Conservation (phyloP, 2,797 vertebrate species). For the Garrulus glandarius region DNA sequence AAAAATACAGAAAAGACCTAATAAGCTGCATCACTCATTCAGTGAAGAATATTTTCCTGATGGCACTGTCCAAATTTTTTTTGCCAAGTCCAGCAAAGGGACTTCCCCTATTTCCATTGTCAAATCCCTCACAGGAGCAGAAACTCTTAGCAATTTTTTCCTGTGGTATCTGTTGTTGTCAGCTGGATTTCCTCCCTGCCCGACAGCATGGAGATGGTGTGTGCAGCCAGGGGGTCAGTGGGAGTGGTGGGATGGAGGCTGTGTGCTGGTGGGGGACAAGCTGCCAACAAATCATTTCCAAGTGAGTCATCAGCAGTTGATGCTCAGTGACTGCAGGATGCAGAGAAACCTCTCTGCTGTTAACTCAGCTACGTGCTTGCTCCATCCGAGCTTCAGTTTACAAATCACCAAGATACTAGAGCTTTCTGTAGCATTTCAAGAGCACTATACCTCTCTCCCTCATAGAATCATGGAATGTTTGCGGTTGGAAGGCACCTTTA, state of each 20-base stretch:
- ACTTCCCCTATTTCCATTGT: background rate
- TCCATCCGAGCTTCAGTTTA: background rate
- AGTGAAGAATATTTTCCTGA: slow-evolving; percentile 37
- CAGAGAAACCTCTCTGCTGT: background rate
- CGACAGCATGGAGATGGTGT: background rate
- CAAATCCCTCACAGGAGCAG: background rate
- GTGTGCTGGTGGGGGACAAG: background rate
- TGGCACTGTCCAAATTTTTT: background rate
- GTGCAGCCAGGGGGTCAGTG: background rate
- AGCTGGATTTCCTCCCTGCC: background rate
- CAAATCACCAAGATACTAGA: accelerated
- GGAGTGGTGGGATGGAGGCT: background rate
- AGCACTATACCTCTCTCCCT: background rate
- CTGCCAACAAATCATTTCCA: slow-evolving; percentile 15
- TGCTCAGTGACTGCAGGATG: background rate
- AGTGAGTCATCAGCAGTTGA: background rate
- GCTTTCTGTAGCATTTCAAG: background rate
- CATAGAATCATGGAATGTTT: background rate
- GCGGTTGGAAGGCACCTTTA: background rate
- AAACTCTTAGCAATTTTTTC: background rate
- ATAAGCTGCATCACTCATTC: background rate
- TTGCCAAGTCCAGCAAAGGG: background rate
- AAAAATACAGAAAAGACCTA: background rate
- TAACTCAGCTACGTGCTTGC: background rate
- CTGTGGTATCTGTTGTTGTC: background rate